Evolutionary conservation across 2,113 vertebrate genomes (phyloP).

Genomic region (Rhodinocichla rosea): DNA sequence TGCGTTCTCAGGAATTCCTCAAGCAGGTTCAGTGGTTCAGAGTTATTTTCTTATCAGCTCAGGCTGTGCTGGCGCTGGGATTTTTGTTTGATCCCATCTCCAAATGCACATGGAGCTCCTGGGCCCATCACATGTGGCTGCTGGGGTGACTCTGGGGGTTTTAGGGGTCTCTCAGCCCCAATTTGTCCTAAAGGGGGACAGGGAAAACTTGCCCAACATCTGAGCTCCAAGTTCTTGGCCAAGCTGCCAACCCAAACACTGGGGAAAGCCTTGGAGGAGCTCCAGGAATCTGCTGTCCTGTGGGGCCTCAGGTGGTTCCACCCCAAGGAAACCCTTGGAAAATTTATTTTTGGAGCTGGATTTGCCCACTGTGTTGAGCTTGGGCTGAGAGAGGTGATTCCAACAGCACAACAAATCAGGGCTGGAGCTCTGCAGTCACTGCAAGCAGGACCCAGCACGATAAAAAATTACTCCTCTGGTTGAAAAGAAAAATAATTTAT

Average conservation of each 20-base stretch:
- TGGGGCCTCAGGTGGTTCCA: background rate
- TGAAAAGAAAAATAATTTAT: background rate
- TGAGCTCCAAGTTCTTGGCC: background rate
- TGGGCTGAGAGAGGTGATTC: background rate
- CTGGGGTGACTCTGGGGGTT: background rate
- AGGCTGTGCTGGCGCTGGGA: background rate
- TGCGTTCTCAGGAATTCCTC: background rate
- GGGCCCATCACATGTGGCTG: accelerated
- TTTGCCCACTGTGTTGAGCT: background rate
- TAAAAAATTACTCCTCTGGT: background rate
- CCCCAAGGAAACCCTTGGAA: background rate
- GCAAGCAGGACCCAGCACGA: background rate
- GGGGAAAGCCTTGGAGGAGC: background rate
- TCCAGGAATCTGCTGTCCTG: background rate
- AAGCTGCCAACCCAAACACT: background rate
- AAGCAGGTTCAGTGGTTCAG: background rate
- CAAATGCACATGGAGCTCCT: accelerated
- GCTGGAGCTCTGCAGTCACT: background rate
- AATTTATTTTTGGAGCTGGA: background rate
- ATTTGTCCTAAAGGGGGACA: background rate
- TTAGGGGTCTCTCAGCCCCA: background rate
- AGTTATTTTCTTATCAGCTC: background rate
- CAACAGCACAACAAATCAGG: background rate
- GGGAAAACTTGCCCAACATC: accelerated
- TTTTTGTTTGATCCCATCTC: background rate